Conservation (phyloP, 2,888 invertebrate genomes). For the Agrochola lota region DNA sequence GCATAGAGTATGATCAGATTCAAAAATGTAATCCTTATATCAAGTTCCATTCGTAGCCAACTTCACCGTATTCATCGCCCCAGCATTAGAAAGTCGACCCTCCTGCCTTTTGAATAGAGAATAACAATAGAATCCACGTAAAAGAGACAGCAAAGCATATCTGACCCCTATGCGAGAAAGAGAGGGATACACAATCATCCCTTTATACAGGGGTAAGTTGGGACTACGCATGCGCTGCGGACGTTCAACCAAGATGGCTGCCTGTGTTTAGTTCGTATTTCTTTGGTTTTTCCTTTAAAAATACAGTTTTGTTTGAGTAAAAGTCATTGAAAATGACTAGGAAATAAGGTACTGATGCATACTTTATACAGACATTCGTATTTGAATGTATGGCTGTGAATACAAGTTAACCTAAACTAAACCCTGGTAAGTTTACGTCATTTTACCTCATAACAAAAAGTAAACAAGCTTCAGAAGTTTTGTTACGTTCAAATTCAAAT, state of each 20-base stretch:
- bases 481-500: background rate
- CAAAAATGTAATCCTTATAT: conserved; percentile 10
- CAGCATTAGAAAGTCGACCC: conserved; percentile 80
- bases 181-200: conserved; percentile 75
- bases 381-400: background rate
- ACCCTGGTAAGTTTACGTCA: conserved; percentile 53
- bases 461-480: conserved; percentile 7
- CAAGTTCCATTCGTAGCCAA: conserved; percentile 69
- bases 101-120: conserved; percentile 78
- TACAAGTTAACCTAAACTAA: conserved; percentile 15
- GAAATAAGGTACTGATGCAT: background rate
- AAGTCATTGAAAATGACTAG: background rate
- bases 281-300: conserved; percentile 64
- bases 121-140: conserved; percentile 76
- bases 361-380: background rate
- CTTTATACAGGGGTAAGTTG: conserved; percentile 76
- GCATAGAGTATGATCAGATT: conserved; percentile 1
- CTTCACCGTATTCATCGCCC: conserved; percentile 77
- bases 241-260: conserved; percentile 87
- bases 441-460: background rate
- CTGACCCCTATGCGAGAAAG: conserved; percentile 64
- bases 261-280: conserved; percentile 77
- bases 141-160: conserved; percentile 68
- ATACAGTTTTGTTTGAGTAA: background rate
- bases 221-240: conserved; percentile 80